Base-by-base conservation (phyloP, 2,797 vertebrate species). In the Delichon dasypus region DNA sequence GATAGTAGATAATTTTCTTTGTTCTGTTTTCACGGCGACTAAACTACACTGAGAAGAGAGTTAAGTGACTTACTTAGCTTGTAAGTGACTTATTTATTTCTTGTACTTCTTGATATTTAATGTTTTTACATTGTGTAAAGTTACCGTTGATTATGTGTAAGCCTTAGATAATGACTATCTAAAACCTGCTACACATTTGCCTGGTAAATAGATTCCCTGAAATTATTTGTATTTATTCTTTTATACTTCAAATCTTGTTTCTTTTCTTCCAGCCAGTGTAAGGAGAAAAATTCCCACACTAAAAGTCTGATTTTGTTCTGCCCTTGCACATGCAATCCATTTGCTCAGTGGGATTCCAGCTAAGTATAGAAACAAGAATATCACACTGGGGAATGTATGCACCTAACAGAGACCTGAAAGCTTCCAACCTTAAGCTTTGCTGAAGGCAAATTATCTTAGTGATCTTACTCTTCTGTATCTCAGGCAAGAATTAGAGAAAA, bases 361-460 rank as follows among this genome's bases (percentile, higher is more conserved):
- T 96, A 96, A 97, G 72, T 95, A 94, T 95, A 97, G 97, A 97
- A 97, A 96, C 79, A 96, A 88, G 95, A 97, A 74, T 73, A 93
- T 85, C 66, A 71, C 89, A 18, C 88, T 53, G 30, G 93, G 93
- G 86, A 96, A 91, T 74, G 29, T 47, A 36, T 16, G 84, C 88
- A 95, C 94, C 91, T 94, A 89, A 64, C 17, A 84, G 82, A 88
- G 82, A 92, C 66, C 80, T 93, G 80, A 97, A 96, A 96, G 86
- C 86, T 95, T 96, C 67, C 61, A 88, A 75, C 58, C 47, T 88
- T 83, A 82, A 73, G 70, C 62, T 94, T 89, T 84, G 58, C 76
- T 91, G 93, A 76, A 67, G 32, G 40, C 16, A 87, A 57, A 73
- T 64, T 5, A 48, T 85, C 51, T 84, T 75, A 55, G 60, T 73